Conservation (phyloP, 2,888 invertebrate species). For the Callinectes sapidus region DNA sequence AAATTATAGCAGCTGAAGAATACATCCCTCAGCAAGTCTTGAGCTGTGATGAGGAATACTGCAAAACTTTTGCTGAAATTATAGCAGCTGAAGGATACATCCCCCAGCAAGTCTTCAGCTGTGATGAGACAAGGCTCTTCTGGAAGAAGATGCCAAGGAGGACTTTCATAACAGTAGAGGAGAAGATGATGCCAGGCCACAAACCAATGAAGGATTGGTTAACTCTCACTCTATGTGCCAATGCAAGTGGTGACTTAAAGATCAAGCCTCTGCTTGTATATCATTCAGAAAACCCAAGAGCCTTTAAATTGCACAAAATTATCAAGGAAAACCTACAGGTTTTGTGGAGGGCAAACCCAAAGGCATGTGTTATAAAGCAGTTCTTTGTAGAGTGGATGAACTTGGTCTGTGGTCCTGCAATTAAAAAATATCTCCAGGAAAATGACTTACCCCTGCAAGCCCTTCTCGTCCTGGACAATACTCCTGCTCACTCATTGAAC, state of each 20-base stretch:
- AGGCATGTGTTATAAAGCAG: slow-evolving; percentile 46
- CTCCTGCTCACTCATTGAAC: slow-evolving; percentile 70
- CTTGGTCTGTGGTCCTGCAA: slow-evolving; percentile 70
- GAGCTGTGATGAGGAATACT: slow-evolving; percentile 34
- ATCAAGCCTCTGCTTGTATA: background rate
- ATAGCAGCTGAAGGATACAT: background rate
- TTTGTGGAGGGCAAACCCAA: slow-evolving; percentile 53
- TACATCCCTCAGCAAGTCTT: no score
- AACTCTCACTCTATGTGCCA: slow-evolving; percentile 51
- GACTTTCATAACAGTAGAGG: slow-evolving; percentile 49
- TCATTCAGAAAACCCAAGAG: background rate
- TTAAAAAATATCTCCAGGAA: slow-evolving; percentile 74
- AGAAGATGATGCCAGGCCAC: slow-evolving; percentile 57
- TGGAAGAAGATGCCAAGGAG: slow-evolving; percentile 52
- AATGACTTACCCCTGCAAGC: slow-evolving; percentile 74
- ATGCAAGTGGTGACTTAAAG: slow-evolving; percentile 38
- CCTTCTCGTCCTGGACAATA: slow-evolving; percentile 74
- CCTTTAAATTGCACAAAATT: slow-evolving; percentile 48
- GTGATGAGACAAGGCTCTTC: slow-evolving; percentile 38
- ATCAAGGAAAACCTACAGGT: slow-evolving; percentile 46
- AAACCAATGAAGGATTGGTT: slow-evolving; percentile 59
- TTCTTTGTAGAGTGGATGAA: slow-evolving; percentile 58
- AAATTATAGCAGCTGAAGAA: background rate
- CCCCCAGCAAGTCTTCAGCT: background rate
- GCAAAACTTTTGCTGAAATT: slow-evolving; percentile 7